These are phyloP conservation scores for Phrynocephalus versicolor DNA, from an alignment of 2,113 vertebrate genomes.

Conservation along the genomic window DNA sequence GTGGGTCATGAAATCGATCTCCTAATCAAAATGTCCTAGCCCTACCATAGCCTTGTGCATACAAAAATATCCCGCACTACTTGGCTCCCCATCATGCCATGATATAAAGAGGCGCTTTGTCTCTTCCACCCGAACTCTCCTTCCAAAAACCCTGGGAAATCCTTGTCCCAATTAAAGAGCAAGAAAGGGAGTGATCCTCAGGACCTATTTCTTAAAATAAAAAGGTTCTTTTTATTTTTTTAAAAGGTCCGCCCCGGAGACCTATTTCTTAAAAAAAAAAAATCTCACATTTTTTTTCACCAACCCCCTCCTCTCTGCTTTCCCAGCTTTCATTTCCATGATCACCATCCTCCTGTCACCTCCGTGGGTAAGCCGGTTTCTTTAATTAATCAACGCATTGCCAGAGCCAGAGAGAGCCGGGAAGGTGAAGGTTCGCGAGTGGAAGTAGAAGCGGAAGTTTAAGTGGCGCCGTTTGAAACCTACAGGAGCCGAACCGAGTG, in stretches of 20 bases:
- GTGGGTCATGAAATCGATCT: no score
- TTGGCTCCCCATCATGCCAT: not conserved
- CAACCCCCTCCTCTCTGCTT: not conserved
- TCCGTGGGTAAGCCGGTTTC: not conserved
- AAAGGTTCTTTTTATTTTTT: no score
- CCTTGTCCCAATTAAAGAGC: not conserved
- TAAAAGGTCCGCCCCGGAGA: no score
- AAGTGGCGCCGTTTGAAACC: conserved; percentile 5
- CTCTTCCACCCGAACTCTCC: not conserved
- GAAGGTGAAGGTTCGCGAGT: not conserved
- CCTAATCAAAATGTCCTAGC: no score
- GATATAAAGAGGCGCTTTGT: not conserved
- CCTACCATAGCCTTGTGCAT: not conserved
- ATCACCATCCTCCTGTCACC: not conserved
- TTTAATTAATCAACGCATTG: not conserved
- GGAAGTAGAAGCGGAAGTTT: not conserved
- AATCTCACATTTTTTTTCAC: not conserved
- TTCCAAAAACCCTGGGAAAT: no score
- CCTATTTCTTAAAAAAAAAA: no score
- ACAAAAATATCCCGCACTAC: not conserved
- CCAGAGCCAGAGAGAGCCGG: not conserved
- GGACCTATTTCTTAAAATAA: no score
- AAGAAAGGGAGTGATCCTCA: not conserved
- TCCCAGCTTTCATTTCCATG: not conserved
- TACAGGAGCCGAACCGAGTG: not conserved